Evolutionary conservation across 2,797 vertebrate species (phyloP), one percentile per base, ranked within the genome.

Genomic region (Leontocebus nigricollis): DNA sequence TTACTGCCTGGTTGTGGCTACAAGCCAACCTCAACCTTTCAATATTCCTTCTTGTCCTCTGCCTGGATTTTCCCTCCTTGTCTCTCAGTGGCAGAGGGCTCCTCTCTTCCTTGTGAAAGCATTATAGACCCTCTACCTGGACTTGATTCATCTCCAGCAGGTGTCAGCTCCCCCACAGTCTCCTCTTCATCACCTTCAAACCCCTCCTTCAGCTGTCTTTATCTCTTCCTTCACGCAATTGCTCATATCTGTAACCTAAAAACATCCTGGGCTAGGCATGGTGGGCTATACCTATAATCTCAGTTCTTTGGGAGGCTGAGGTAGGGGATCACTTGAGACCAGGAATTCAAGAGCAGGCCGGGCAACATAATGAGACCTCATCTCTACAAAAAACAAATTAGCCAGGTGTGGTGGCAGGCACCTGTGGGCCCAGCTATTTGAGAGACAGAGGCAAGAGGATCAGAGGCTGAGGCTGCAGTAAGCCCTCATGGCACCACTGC

Each of bases 181-280:
- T 79, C 44, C 36, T 88, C 48, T 57, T 81, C 14, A 82, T 36
- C 2, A 24, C 22, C 24, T 48, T 85, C n/a, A 50, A 24, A 24
- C n/a, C 11, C 41, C 30, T 55, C 57, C 67, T 79, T 93, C 64
- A 93, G 59, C 27, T 85, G 24, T 85, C 44, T 82, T 84, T 61
- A 52, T 14, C 27, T 39, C 52, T 93, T 33, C 79, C 50, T 75
- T 83, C 46, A 73, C 70, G 88, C 64, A 86, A 15, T 48, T 73
- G 50, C 90, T 89, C 75, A 89, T 72, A 91, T 90, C 82, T 84
- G 80, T 75, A 90, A 80, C 46, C 85, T 96, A 76, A 96, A 93
- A 75, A 81, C 57, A 90, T 30, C 30, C 81, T 72, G 48, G 61
- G 30, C 30, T 67, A 17, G 30, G 61, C 30, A 67, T 67, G 61